A percentile compares a stretch with the other conserved stretches of the same genome.
Evolutionary conservation across 2,797 vertebrate genomes (phyloP).

Genomic region (Pangasius krempfi): DNA sequence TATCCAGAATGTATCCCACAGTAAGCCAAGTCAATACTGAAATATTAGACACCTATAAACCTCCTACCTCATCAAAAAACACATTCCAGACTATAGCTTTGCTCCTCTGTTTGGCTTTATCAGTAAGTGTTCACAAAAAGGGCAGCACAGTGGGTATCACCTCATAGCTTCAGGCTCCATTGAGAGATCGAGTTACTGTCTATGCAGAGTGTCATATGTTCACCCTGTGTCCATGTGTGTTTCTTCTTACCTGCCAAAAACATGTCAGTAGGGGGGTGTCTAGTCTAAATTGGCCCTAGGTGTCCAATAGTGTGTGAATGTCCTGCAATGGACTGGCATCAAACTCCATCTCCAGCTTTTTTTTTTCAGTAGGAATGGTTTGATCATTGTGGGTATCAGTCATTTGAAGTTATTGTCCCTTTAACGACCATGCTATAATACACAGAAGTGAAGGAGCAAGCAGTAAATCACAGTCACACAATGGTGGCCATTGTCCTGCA

Average conservation of each 20-base stretch:
- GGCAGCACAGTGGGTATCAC: neutral
- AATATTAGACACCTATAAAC: slow-evolving; percentile 19
- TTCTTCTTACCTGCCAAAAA: neutral
- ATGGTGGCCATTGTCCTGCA: slow-evolving; percentile 60
- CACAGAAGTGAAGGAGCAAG: slow-evolving; percentile 47
- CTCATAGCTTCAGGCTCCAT: neutral
- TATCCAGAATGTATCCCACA: slow-evolving; percentile 67
- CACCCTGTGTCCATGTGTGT: neutral
- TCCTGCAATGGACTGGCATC: neutral
- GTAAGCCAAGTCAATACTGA: slow-evolving; percentile 61
- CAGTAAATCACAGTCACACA: slow-evolving; percentile 61
- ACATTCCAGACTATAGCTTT: slow-evolving; percentile 19
- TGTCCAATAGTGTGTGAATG: neutral
- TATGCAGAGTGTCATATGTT: neutral
- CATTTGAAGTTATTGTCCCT: slow-evolving; percentile 51
- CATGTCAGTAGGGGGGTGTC: neutral
- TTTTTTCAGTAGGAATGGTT: neutral
- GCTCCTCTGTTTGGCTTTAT: slow-evolving; percentile 2
- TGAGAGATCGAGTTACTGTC: neutral
- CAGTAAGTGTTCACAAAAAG: slow-evolving; percentile 5
- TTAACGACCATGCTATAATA: slow-evolving; percentile 57
- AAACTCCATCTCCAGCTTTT: neutral
- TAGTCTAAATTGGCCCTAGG: neutral
- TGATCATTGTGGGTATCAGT: slow-evolving; percentile 21
- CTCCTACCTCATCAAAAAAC: neutral